Base-by-base conservation (phyloP, 2,888 invertebrate genomes). In the Drosophila helvetica region DNA sequence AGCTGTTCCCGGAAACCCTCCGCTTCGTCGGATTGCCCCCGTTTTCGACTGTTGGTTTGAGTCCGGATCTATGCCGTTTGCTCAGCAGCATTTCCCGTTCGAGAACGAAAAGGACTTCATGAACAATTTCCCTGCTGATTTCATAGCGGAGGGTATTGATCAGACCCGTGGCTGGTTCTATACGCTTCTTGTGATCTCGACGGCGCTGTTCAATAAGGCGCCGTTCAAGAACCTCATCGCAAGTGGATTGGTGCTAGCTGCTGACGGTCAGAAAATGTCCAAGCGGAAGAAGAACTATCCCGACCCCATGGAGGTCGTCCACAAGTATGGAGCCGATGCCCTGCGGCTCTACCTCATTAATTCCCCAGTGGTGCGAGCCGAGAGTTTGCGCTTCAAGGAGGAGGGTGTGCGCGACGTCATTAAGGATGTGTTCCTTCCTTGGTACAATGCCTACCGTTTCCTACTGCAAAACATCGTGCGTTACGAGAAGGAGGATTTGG, bases 41-140 rank as follows among this genome's bases (percentile, higher is more conserved):
- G 99, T 99, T 0, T 99, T 99, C 92, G 99, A 99, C 92, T 99
- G 99, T 91, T 99, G 99, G 99, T 99, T 99, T 92, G 99, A 99
- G 92, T 98, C 98, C 0, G 99, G 99, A 5, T 98, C 98, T 19
- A 99, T 99, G 99, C 99, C 99, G 0, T 99, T 98, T 90, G 99
- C 98, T 0, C 98, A 98, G 91, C 94, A 95, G 82, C 98, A 99
- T 92, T 99, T 97, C 91, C 99, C 99, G 0, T 99, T 99, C 92
- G 98, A 99, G 91, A 96, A 96, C 87, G 94, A 94, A 78, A 96
- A 96, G 89, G 96, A 96, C 62, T 99, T 99, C 91, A 96, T 97
- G 74, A 96, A 96, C 45, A 94, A 94, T 75, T 99, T 99, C 90
- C 99, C 99, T 0, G 99, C 99, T 0, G 98, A 99, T 93, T 99